These are phyloP conservation scores for Drosophila paucipuncta DNA, from an alignment of 2,888 invertebrate species.

Conservation along the genomic window DNA sequence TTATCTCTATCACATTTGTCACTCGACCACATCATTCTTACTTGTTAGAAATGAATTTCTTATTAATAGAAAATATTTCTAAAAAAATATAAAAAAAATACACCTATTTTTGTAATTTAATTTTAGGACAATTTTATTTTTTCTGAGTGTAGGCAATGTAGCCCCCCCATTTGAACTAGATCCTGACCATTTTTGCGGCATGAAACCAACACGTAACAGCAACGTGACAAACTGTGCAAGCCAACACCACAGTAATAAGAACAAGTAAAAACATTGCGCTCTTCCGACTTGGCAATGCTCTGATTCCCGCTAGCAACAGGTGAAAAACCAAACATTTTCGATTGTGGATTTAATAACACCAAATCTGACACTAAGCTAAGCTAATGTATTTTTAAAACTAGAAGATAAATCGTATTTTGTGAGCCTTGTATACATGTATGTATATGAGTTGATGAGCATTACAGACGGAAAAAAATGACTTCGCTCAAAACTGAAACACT, in stretches of 20 bases:
- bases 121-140: neutral
- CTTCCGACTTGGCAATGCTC: neutral
- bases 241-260: conserved; percentile 12
- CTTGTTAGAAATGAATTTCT: neutral
- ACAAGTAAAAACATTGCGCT: neutral
- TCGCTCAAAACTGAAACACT: neutral
- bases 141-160: conserved; percentile 4
- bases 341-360: neutral
- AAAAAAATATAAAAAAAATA: neutral
- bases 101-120: neutral
- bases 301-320: neutral
- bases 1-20: no score
- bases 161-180: conserved; percentile 56
- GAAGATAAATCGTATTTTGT: neutral
- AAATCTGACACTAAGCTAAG: neutral
- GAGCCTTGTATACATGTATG: neutral
- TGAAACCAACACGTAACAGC: conserved; percentile 55
- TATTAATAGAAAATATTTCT: neutral
- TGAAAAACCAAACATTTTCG: neutral
- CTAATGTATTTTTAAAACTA: neutral
- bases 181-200: neutral
- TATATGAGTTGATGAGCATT: neutral
- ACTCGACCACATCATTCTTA: neutral
- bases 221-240: conserved; percentile 70
- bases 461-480: neutral